phyloP scores from a whole-genome alignment of 2,797 vertebrate genomes.

The Novumbra hubbsi region DNA sequence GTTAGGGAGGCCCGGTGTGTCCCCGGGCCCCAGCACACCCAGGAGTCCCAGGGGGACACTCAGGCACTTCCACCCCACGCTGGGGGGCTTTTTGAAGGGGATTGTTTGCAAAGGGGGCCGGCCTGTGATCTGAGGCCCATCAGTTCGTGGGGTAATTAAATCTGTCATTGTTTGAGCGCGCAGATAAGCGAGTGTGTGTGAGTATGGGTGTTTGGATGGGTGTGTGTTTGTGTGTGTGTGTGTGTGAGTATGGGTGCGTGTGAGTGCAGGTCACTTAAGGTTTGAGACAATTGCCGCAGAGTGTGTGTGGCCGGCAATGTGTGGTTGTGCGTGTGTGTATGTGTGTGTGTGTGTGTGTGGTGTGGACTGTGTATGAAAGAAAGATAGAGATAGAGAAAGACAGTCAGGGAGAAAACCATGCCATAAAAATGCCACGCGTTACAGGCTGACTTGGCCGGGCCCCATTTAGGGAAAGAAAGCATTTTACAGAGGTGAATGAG shows the following conservation, averaged over 20 bases:
- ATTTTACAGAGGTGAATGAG: constrained; percentile 65
- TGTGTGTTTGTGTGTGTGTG: constrained; percentile 34
- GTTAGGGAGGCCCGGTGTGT: constrained; percentile 63
- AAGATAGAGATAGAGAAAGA: too few relatives aligned
- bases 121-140: constrained; percentile 62
- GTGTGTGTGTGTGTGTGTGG: constrained; percentile 35
- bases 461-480: constrained; percentile 69
- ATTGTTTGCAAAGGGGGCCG: constrained; percentile 57
- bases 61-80: constrained; percentile 66
- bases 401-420: constrained; percentile 42
- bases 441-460: constrained; percentile 68
- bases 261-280: constrained; percentile 21
- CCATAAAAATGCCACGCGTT: constrained; percentile 77
- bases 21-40: constrained; percentile 1
- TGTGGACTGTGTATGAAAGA: constrained; percentile 35
- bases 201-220: constrained; percentile 10
- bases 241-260: constrained; percentile 15
- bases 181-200: constrained; percentile 1
- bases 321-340: constrained; percentile 28
- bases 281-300: constrained; percentile 34
- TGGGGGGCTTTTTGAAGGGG: constrained; percentile 64
- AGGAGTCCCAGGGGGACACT: constrained; percentile 42
- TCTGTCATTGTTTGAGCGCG: constrained; percentile 52
- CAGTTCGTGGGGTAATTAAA: constrained; percentile 66
- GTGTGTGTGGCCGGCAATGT: constrained; percentile 24